phyloP scores from a whole-genome alignment of 1,140 invertebrate genomes.

The Helicoverpa armigera region DNA sequence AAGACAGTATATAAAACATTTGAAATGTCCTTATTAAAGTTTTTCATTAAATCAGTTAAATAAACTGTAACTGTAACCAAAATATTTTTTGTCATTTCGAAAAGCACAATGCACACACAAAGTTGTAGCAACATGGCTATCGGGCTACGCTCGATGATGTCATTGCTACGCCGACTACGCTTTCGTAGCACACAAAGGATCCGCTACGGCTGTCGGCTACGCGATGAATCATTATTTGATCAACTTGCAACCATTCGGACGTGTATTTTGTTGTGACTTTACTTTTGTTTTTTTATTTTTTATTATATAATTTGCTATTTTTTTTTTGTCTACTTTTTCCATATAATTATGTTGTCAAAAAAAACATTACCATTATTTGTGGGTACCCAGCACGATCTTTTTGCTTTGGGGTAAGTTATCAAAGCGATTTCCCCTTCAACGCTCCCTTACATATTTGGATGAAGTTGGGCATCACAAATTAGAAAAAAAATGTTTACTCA shows the following conservation, averaged over 20 bases:
- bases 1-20: no score
- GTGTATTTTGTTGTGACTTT: background rate
- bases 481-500: background rate
- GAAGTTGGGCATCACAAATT: background rate
- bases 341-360: background rate
- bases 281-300: no score
- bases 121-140: background rate
- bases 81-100: no score
- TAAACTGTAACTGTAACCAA: no score
- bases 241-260: background rate
- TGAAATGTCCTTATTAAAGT: no score
- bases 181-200: constrained; percentile 13
- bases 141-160: background rate
- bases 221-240: background rate
- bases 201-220: background rate
- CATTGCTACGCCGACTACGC: constrained; percentile 15
- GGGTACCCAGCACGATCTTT: background rate
- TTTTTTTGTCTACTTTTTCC: no score
- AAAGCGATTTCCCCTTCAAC: constrained; percentile 16
- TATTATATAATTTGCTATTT: no score
- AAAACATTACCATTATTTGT: background rate
- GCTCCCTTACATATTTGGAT: background rate
- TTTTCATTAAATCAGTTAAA: no score
- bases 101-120: background rate
- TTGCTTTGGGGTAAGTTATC: constrained; percentile 36